Conservation (phyloP, 2,113 vertebrate species). For the Heterotilapia buettikoferi region DNA sequence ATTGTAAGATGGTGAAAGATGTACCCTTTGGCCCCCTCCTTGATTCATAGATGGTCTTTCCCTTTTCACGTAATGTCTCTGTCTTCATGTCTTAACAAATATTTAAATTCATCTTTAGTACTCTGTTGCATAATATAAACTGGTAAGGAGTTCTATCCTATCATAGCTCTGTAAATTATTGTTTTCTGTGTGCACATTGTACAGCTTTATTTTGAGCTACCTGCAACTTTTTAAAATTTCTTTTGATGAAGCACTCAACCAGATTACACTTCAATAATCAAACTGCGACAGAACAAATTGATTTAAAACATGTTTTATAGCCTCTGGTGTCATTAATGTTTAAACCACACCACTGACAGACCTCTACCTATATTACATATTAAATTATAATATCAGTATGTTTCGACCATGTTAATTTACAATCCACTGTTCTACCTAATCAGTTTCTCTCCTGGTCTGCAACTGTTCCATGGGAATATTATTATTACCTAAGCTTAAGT, state of each 20-base stretch:
- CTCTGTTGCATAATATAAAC: background rate
- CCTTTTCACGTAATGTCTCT: background rate
- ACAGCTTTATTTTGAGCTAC: background rate
- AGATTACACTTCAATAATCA: background rate
- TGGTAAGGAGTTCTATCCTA: background rate
- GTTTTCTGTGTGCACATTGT: background rate
- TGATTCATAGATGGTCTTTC: background rate
- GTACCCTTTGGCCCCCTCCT: background rate
- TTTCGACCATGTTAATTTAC: background rate
- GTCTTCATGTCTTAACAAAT: background rate
- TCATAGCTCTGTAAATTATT: background rate
- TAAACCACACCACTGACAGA: background rate
- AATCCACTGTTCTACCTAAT: background rate
- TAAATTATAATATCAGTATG: background rate
- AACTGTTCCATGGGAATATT: background rate
- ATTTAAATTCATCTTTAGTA: background rate
- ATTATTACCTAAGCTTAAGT: background rate
- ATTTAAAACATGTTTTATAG: background rate
- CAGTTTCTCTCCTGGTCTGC: background rate
- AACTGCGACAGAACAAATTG: background rate
- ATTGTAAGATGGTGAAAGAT: background rate
- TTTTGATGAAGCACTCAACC: background rate
- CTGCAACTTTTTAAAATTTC: background rate
- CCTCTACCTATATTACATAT: background rate
- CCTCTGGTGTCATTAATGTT: background rate